These are phyloP conservation scores for Gasteruption jaculator DNA, from an alignment of 2,888 invertebrate species.

Conservation along the genomic window DNA sequence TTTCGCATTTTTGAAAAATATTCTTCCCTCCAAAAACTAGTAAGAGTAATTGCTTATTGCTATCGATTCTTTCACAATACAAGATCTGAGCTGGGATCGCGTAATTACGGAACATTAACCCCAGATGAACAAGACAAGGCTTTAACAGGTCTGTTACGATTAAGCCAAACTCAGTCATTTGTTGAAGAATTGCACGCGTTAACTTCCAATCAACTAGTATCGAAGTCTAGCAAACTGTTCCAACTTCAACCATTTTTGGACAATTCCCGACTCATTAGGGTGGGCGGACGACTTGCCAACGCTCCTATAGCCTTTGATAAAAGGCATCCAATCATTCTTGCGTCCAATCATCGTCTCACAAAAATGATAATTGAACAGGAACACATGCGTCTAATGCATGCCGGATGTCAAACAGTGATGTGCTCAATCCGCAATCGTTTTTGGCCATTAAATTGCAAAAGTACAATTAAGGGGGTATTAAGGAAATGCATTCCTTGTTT, in stretches of 20 bases:
- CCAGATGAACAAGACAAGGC: no score
- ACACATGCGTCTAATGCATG: slow-evolving; percentile 5
- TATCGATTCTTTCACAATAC: slow-evolving; percentile 2
- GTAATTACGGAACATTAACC: no score
- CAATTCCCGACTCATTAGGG: slow-evolving; percentile 6
- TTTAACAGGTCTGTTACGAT: no score
- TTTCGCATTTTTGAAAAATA: not conserved
- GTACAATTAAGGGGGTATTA: not conserved
- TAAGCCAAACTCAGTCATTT: no score
- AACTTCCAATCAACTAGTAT: no score
- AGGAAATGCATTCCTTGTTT: not conserved
- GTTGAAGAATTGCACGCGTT: no score
- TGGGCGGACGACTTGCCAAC: slow-evolving; percentile 5
- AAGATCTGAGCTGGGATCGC: no score
- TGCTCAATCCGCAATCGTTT: not conserved
- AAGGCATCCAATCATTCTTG: slow-evolving; percentile 5
- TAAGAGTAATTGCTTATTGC: slow-evolving; percentile 1
- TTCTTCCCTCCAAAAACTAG: not conserved
- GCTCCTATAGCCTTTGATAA: not conserved
- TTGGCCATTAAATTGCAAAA: not conserved
- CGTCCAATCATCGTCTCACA: slow-evolving; percentile 4
- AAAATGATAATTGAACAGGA: slow-evolving; percentile 5
- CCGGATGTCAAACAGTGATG: slow-evolving; percentile 6
- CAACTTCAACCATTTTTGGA: slow-evolving; percentile 9
- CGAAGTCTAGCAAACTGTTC: no score